Evolutionary conservation across 1,140 invertebrate species (phyloP).

Genomic region (Oryctes rhinoceros): DNA sequence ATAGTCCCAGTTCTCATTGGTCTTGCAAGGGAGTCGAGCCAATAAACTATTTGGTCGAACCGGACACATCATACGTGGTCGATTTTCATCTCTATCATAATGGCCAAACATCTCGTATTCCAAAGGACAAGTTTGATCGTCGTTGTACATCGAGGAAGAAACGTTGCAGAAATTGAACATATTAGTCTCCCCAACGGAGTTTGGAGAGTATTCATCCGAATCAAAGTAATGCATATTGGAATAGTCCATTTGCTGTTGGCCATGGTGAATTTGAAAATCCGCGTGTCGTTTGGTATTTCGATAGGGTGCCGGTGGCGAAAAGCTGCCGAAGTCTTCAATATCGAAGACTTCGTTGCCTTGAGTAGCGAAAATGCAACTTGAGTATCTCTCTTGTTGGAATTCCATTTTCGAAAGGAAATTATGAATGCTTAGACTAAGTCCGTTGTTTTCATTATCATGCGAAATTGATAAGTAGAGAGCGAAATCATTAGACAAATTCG

Average conservation of each 20-base stretch:
- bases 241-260: not conserved
- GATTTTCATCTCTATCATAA: not conserved
- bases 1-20: conserved; percentile 67
- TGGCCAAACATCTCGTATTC: not conserved
- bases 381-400: not conserved
- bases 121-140: not conserved
- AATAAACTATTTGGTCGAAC: conserved; percentile 51
- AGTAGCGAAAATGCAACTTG: conserved; percentile 37
- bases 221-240: conserved; percentile 6
- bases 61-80: not conserved
- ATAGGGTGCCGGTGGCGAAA: not conserved
- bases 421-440: not conserved
- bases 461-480: too few relatives aligned
- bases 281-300: not conserved
- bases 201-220: not conserved
- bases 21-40: conserved; percentile 64
- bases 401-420: not conserved
- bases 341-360: conserved; percentile 27
- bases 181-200: not conserved
- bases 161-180: conserved; percentile 1
- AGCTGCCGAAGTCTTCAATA: conserved; percentile 39
- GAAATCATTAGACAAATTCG: not conserved
- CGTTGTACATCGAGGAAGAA: not conserved
- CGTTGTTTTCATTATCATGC: not conserved
- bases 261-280: not conserved